Base-by-base conservation (phyloP, 2,888 invertebrate genomes). In the Mythimna loreyi region DNA sequence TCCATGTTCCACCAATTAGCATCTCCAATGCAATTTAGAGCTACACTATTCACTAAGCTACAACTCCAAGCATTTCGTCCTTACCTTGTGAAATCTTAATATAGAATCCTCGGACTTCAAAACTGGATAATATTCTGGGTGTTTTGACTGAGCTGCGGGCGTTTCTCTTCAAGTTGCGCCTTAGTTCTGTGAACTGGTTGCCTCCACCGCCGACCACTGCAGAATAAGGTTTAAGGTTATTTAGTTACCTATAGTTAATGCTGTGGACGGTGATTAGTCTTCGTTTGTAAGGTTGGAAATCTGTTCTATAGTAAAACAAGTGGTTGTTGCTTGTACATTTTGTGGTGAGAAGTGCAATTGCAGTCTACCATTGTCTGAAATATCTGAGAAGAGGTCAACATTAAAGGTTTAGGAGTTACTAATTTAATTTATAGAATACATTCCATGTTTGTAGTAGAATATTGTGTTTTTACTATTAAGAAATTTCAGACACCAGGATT, bases 171-270 rank as follows among this genome's bases (percentile, higher is more conserved):
- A 97, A 95, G 84, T 93, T 96, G 36, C 97, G 93, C 13, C 98
- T 95, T 40, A 98, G 96, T 82, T 97, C 97, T 3, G 97, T 97
- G 85, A 97, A 97, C 62, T 96, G 96, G 89, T 97, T 97, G n/a
- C 94, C 96, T 6, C 97, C 97, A 11, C 97, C 97, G 13, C 97
- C 97, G 30, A 98, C 96, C 63, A 97, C 96, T 96, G 83, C 13
- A 16, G 4, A 70, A 77, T 64, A 28, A 81, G 49, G 19, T 78
- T 79, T 53, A 19, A 28, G 33, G 53, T 70, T 61, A 70, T 67
- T 77, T 33, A 47, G 71, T 81, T 70, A 66, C 33, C 33, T 19
- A 16, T 5, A 40, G n/a, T 55, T 62, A 80, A 69, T 60, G 4
- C 56, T 56, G 28, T 13, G 52, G 40, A 69, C 43, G 40, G 64